A percentile compares a stretch with the other conserved stretches of the same genome.
Conservation (phyloP, 2,888 invertebrate species). For the Hyles lineata region DNA sequence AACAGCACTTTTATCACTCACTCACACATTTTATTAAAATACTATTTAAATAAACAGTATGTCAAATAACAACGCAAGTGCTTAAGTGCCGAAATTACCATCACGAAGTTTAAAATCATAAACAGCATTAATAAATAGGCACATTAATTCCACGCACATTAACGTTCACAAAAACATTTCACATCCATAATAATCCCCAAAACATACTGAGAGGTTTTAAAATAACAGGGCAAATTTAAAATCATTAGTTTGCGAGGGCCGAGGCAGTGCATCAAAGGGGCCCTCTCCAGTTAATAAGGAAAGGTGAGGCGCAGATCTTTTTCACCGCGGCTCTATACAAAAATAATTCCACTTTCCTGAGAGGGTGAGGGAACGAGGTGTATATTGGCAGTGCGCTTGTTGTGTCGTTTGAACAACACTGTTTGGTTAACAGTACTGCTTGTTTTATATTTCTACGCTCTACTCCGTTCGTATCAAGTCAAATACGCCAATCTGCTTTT, state of each 20-base stretch:
- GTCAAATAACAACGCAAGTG: no score
- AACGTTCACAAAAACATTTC: slow-evolving; percentile 23
- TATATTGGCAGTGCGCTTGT: slow-evolving; percentile 49
- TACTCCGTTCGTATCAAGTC: background rate
- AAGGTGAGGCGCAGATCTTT: slow-evolving; percentile 77
- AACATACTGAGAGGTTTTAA: slow-evolving; percentile 49
- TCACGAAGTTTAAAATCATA: slow-evolving; percentile 8
- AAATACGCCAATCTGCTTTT: background rate
- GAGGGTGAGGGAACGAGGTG: slow-evolving; percentile 50
- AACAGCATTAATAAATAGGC: slow-evolving; percentile 21
- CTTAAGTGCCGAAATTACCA: background rate
- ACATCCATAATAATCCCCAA: slow-evolving; percentile 50
- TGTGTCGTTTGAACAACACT: slow-evolving; percentile 62
- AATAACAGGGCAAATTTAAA: slow-evolving; percentile 69
- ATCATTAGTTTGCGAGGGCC: slow-evolving; percentile 73
- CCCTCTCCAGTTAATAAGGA: slow-evolving; percentile 75
- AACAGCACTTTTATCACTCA: background rate
- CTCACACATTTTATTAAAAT: no score
- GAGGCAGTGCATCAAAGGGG: slow-evolving; percentile 75
- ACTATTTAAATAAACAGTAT: background rate
- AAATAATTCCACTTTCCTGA: slow-evolving; percentile 62
- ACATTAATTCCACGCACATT: slow-evolving; percentile 16
- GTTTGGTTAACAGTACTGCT: slow-evolving; percentile 55
- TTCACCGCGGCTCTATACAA: slow-evolving; percentile 67
- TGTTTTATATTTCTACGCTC: slow-evolving; percentile 45